Percentiles rank a stretch among this genome's conserved stretches.
Evolutionary conservation across 1,140 invertebrate species (phyloP).

Genomic region (Acyrthosiphon pisum): DNA sequence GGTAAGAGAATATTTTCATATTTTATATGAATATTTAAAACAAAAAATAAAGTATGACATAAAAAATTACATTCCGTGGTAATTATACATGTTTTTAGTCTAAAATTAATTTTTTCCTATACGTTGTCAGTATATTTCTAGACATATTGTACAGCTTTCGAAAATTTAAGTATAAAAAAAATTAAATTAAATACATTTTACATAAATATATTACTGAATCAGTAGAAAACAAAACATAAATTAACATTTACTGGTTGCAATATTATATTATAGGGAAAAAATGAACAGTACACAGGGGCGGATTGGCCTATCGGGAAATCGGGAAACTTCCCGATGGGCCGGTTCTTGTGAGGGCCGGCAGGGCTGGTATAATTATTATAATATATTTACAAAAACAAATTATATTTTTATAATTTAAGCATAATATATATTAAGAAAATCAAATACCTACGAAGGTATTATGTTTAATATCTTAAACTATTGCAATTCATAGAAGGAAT

Average conservation of each 20-base stretch:
- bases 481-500: no score
- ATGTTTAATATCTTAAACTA: no score
- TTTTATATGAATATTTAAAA: not conserved
- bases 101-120: not conserved
- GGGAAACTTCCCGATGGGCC: no score
- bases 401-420: no score
- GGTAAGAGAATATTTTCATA: not conserved
- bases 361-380: no score
- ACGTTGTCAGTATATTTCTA: not conserved
- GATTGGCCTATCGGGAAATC: no score
- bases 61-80: not conserved
- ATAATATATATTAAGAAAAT: no score
- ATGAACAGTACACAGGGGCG: no score
- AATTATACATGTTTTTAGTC: not conserved
- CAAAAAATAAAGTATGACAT: not conserved
- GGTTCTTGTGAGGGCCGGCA: no score
- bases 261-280: not conserved
- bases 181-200: not conserved
- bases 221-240: not conserved
- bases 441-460: no score
- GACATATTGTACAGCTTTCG: not conserved
- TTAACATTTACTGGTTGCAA: not conserved
- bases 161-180: not conserved
- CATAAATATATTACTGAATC: not conserved
- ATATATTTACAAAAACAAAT: no score